Base-by-base conservation (phyloP, 2,113 vertebrate genomes). In the Promerops cafer region DNA sequence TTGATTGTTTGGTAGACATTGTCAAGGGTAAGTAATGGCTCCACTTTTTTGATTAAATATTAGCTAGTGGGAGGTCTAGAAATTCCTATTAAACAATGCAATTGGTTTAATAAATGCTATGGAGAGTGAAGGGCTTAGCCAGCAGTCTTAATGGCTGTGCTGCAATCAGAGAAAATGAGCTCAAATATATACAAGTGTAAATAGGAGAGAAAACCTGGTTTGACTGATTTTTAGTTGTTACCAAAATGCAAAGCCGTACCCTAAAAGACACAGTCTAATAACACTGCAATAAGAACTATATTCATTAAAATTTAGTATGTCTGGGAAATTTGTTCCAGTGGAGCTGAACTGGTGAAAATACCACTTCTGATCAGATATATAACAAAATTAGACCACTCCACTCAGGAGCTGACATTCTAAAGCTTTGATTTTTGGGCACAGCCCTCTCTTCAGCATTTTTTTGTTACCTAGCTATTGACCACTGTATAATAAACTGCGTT, bases 191-290 rank as follows among this genome's bases (percentile, higher is more conserved):
- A 11, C 7, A 69, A 60, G 12, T 9, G 5, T 15, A 72, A 72
- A n/a, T 12, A 89, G 31, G 31, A 81, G 31, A 81, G 22, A 60
- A 81, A 87, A 83, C 60, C 13, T 87, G 19, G 1, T 68, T 72
- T 77, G 53, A 13, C 30, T 75, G 35, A 76, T 74, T 86, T 87
- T 77, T 27, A 42, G 18, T 23, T 52, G 19, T 61, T 89, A 64
- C 64, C 17, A 83, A 63, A 63, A 16, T 1, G 1, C 2, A 2
- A 91, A 83, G 35, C 26, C 0, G 0, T 39, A 7, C 10, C 14
- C 27, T 47, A n/a, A 89, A 89, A 94, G 63, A 59, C 35, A 22
- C 8, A 47, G 39, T 59, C 35, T 56, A 66, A 30, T 86, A 83
- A 47, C 3, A 33, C 5, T 72, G 14, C 27, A 16, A 13, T 91